Conservation (phyloP, 2,888 invertebrate genomes). For the Toxonevra muliebris region DNA sequence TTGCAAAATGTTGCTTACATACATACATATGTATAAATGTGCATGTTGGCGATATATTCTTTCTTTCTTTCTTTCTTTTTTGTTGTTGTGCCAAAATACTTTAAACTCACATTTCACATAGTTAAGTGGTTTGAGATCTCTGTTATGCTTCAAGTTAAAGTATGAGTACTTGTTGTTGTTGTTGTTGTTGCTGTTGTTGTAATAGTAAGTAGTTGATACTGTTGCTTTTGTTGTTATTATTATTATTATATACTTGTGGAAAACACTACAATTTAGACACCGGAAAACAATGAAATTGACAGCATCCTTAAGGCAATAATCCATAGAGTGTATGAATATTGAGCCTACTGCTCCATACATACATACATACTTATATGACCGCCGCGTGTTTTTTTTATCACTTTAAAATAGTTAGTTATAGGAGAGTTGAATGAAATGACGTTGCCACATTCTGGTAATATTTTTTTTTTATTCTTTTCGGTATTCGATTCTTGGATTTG, state of each 20-base stretch:
- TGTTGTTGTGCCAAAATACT: constrained; percentile 22
- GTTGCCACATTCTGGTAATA: too few relatives aligned
- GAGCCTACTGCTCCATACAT: too few relatives aligned
- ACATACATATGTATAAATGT: constrained; percentile 39
- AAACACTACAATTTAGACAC: constrained; percentile 61
- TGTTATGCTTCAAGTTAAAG: constrained; percentile 40
- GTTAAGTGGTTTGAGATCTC: constrained; percentile 45
- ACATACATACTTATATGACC: too few relatives aligned
- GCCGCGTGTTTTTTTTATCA: too few relatives aligned
- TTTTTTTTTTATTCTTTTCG: too few relatives aligned
- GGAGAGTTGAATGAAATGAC: too few relatives aligned
- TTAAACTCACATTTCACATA: constrained; percentile 43
- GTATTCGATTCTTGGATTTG: too few relatives aligned
- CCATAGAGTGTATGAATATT: constrained; percentile 3
- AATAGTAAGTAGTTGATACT: too few relatives aligned
- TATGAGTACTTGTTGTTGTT: constrained; percentile 3
- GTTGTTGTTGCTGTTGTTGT: constrained; percentile 4
- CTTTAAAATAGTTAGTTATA: too few relatives aligned
- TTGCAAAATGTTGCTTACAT: constrained; percentile 26
- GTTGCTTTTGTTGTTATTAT: constrained; percentile 5
- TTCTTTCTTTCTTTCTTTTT: background rate
- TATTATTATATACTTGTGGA: constrained; percentile 25
- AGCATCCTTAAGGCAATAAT: constrained; percentile 54
- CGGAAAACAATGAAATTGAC: constrained; percentile 65
- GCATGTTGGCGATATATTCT: constrained; percentile 27